Percentiles rank a stretch among this genome's conserved stretches.
phyloP scores from a whole-genome alignment of 2,888 invertebrate genomes.

The Plagodis dolabraria region DNA sequence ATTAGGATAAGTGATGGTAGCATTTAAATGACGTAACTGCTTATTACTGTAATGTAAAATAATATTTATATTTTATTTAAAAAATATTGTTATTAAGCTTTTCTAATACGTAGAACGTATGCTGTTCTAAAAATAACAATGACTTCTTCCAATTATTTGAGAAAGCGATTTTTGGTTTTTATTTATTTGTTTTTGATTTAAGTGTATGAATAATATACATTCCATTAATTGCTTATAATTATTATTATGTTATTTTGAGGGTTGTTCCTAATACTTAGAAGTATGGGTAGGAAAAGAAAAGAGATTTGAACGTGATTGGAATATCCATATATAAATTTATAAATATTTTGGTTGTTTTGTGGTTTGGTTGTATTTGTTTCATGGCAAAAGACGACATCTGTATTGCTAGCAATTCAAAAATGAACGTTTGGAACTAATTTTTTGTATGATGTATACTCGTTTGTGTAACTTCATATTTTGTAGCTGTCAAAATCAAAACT shows the following conservation, averaged over 20 bases:
- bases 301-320: constrained; percentile 27
- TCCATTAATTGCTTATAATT: constrained; percentile 53
- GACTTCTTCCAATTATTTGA: constrained; percentile 28
- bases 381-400: neutral
- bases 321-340: constrained; percentile 16
- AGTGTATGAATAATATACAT: constrained; percentile 48
- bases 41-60: constrained; percentile 82
- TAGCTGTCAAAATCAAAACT: neutral
- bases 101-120: constrained; percentile 74
- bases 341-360: too few relatives aligned
- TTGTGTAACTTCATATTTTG: neutral
- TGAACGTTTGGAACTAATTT: neutral
- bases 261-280: constrained; percentile 74
- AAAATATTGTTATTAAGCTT: constrained; percentile 72
- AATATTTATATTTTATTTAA: constrained; percentile 83
- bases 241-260: constrained; percentile 64
- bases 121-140: constrained; percentile 45
- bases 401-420: neutral
- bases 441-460: too few relatives aligned
- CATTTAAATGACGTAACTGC: constrained; percentile 78
- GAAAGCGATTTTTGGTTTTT: constrained; percentile 42
- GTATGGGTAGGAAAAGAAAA: constrained; percentile 47
- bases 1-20: constrained; percentile 80
- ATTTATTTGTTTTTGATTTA: constrained; percentile 57
- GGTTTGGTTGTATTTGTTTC: too few relatives aligned